Conservation (phyloP, 2,888 invertebrate species). For the Ptycholaimellus sp. region DNA sequence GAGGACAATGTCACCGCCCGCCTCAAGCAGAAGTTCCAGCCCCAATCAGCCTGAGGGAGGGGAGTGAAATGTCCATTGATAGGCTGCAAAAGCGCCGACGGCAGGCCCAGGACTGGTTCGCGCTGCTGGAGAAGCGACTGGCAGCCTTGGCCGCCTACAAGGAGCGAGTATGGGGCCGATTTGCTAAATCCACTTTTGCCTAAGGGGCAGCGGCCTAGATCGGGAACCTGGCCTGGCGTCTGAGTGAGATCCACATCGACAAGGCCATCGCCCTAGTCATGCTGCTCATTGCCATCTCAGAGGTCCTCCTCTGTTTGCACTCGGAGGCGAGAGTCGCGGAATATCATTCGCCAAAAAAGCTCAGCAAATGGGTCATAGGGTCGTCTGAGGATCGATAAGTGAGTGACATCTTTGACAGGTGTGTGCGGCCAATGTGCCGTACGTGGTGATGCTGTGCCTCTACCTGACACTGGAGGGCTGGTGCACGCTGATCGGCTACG, state of each 20-base stretch:
- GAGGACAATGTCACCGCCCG: too few relatives aligned
- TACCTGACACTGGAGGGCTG: constrained; percentile 1
- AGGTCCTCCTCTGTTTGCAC: constrained; percentile 7
- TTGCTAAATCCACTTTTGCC: too few relatives aligned
- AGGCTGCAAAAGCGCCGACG: too few relatives aligned
- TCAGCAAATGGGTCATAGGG: not conserved
- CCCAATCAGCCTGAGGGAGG: too few relatives aligned
- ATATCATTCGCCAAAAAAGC: not conserved
- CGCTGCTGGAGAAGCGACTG: too few relatives aligned
- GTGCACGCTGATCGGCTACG: constrained; percentile 31
- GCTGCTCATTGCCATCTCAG: constrained; percentile 19
- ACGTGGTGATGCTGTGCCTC: constrained; percentile 1
- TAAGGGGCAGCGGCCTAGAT: too few relatives aligned
- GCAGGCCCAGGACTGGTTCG: too few relatives aligned
- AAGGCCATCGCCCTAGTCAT: constrained; percentile 26
- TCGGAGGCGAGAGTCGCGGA: too few relatives aligned
- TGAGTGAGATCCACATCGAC: constrained; percentile 28
- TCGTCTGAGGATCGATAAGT: not conserved
- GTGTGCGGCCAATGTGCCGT: constrained; percentile 3
- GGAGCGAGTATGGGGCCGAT: too few relatives aligned
- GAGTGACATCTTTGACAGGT: constrained; percentile 3
- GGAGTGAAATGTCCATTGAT: too few relatives aligned
- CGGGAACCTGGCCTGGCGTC: constrained; percentile 23
- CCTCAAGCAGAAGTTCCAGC: too few relatives aligned
- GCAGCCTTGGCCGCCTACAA: too few relatives aligned